phyloP scores from a whole-genome alignment of 2,113 vertebrate genomes.

The Lampris incognitus region DNA sequence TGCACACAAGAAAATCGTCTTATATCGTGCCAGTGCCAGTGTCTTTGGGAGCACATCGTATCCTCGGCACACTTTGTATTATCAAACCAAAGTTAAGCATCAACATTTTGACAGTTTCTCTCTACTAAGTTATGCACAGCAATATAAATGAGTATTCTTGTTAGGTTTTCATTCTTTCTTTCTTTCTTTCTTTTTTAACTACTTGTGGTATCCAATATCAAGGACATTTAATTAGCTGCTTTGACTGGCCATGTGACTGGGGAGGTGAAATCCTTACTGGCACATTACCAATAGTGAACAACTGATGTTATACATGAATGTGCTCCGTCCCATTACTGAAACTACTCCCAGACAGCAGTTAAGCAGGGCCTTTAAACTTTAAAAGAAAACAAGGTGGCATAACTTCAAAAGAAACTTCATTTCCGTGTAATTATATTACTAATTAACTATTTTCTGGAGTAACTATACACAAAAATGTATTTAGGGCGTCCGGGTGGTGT shows the following conservation, averaged over 20 bases:
- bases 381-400: neutral
- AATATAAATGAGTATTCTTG: too few species aligned
- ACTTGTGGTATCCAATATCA: neutral
- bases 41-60: neutral
- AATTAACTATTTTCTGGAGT: too few species aligned
- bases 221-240: conserved; percentile 43
- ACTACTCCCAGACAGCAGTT: neutral
- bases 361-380: neutral
- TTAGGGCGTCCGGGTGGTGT: too few species aligned
- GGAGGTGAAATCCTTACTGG: conserved; percentile 26
- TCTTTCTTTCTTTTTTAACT: too few species aligned
- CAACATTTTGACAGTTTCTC: neutral
- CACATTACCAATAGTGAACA: conserved; percentile 25
- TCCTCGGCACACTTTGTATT: neutral
- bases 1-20: neutral
- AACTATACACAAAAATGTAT: too few species aligned
- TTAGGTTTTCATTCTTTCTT: too few species aligned
- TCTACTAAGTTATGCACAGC: neutral
- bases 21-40: neutral
- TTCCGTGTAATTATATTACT: too few species aligned
- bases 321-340: conserved; percentile 30
- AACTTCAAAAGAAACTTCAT: too few species aligned
- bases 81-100: conserved; percentile 7
- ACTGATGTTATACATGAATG: conserved; percentile 1
- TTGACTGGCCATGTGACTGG: conserved; percentile 12